phyloP scores from a whole-genome alignment of 1,140 invertebrate genomes.

The Papilio polyxenes region DNA sequence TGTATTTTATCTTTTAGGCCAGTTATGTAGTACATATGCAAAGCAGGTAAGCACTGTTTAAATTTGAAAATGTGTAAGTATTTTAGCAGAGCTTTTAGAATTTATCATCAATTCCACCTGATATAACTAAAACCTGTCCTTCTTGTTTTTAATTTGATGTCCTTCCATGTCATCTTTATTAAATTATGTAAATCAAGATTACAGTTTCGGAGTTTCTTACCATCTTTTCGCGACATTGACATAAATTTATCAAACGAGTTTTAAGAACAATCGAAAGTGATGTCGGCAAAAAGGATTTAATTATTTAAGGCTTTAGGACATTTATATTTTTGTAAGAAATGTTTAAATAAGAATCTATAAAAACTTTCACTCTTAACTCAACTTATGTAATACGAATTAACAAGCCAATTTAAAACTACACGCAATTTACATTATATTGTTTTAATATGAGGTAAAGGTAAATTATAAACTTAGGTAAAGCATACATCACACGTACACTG shows the following conservation, averaged over 20 bases:
- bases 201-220: slow-evolving; percentile 56
- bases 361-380: neutral
- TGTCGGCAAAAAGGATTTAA: slow-evolving; percentile 44
- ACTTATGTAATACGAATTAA: neutral
- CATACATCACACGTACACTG: neutral
- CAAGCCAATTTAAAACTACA: neutral
- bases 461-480: neutral
- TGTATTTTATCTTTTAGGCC: neutral
- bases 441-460: too few species aligned
- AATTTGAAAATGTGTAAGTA: neutral
- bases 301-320: neutral
- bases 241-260: slow-evolving; percentile 69
- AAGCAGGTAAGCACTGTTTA: neutral
- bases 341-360: neutral
- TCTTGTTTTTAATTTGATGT: slow-evolving; percentile 20
- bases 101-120: neutral
- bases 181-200: slow-evolving; percentile 50
- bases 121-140: slow-evolving; percentile 6
- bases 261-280: slow-evolving; percentile 64
- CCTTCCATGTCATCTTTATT: slow-evolving; percentile 34
- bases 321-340: slow-evolving; percentile 22
- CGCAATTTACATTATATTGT: neutral
- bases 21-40: neutral
- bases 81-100: neutral
- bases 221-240: slow-evolving; percentile 68